Conservation (phyloP, 2,797 vertebrate species). For the Cynodonichthys magdalenae region DNA sequence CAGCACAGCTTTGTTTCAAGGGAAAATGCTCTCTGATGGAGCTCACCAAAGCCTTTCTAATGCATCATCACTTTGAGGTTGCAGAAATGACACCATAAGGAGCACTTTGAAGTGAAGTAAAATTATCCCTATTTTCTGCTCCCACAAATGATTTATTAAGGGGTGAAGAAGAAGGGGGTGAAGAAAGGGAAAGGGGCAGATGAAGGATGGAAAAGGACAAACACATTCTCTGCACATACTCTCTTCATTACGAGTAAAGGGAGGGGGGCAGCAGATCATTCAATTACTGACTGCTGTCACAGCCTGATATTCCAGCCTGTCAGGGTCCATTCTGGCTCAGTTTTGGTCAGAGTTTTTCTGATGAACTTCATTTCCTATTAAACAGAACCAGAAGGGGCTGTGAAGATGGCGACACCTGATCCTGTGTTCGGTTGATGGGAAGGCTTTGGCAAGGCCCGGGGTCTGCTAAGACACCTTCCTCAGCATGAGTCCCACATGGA, state of each 20-base stretch:
- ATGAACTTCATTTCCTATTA: slow-evolving; percentile 85
- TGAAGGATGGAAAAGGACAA: slow-evolving; percentile 79
- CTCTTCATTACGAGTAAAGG: slow-evolving; percentile 83
- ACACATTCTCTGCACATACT: slow-evolving; percentile 87
- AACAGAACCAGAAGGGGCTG: slow-evolving; percentile 87
- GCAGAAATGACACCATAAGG: slow-evolving; percentile 79
- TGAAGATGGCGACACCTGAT: slow-evolving; percentile 87
- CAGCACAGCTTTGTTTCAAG: slow-evolving; percentile 69
- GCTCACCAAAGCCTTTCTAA: slow-evolving; percentile 65
- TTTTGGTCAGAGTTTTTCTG: slow-evolving; percentile 84
- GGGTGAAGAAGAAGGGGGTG: slow-evolving; percentile 48
- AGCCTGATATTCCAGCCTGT: slow-evolving; percentile 89
- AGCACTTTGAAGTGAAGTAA: slow-evolving; percentile 82
- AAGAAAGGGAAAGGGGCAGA: slow-evolving; percentile 60
- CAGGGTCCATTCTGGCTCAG: slow-evolving; percentile 85
- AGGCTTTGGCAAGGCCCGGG: slow-evolving; percentile 61
- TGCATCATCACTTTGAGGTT: slow-evolving; percentile 80
- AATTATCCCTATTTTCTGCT: slow-evolving; percentile 76
- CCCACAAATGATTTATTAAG: slow-evolving; percentile 80
- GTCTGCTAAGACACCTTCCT: slow-evolving; percentile 67
- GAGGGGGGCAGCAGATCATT: slow-evolving; percentile 77
- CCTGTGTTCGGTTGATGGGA: slow-evolving; percentile 77
- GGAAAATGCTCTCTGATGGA: slow-evolving; percentile 60
- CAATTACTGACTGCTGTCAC: slow-evolving; percentile 86
- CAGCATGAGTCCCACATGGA: slow-evolving; percentile 44